Conservation (phyloP, 1,140 invertebrate genomes). For the Sycophaga agraensis region DNA sequence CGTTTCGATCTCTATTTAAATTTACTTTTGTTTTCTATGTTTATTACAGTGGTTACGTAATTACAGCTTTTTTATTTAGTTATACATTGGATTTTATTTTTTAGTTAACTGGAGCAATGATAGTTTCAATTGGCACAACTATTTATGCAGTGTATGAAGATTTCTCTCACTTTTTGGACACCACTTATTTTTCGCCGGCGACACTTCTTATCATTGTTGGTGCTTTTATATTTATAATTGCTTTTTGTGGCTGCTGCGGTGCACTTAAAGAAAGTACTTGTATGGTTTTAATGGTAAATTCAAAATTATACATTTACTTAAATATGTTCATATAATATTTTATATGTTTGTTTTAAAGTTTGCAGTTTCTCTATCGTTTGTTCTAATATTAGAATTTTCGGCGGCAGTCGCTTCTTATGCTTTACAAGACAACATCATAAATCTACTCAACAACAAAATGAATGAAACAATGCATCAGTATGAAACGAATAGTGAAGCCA, state of each 20-base stretch:
- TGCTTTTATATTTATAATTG: slow-evolving; percentile 74
- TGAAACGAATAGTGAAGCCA: slow-evolving; percentile 53
- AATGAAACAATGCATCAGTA: slow-evolving; percentile 62
- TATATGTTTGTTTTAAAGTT: slow-evolving; percentile 64
- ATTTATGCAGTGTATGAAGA: slow-evolving; percentile 74
- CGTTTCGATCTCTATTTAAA: too few relatives aligned
- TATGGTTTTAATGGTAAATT: slow-evolving; percentile 75
- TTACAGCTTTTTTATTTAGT: too few relatives aligned
- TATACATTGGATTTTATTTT: slow-evolving; percentile 26
- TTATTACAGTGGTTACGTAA: too few relatives aligned
- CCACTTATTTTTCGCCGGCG: slow-evolving; percentile 71
- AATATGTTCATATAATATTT: neutral
- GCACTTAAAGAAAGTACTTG: slow-evolving; percentile 81
- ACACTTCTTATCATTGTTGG: slow-evolving; percentile 76
- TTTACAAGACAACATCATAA: slow-evolving; percentile 64
- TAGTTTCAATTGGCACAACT: slow-evolving; percentile 76
- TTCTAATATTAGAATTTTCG: slow-evolving; percentile 79
- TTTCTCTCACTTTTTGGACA: slow-evolving; percentile 70
- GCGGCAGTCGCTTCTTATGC: slow-evolving; percentile 79
- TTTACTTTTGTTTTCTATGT: too few relatives aligned
- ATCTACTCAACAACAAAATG: slow-evolving; percentile 63
- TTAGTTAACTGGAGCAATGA: slow-evolving; percentile 72
- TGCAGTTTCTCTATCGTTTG: slow-evolving; percentile 72
- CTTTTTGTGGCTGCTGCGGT: slow-evolving; percentile 80
- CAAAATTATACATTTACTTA: too few relatives aligned